These are phyloP conservation scores for Myrmecobius fasciatus DNA, from an alignment of 2,113 vertebrate species.

Conservation along the genomic window DNA sequence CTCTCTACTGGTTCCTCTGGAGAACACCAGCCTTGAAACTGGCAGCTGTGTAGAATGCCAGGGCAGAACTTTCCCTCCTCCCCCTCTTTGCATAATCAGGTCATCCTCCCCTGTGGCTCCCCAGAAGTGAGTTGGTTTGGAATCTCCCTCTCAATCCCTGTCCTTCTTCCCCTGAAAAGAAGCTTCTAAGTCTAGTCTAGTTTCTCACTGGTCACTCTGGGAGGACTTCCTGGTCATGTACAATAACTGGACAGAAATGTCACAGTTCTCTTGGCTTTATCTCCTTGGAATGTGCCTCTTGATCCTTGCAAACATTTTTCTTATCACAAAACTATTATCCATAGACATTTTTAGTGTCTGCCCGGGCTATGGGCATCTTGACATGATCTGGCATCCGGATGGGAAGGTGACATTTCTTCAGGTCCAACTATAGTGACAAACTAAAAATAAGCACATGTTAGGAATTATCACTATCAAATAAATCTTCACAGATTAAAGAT, in stretches of 20 bases:
- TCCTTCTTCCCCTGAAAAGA: slow-evolving; percentile 2
- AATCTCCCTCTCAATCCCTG: neutral
- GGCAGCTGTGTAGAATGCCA: neutral
- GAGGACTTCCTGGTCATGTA: neutral
- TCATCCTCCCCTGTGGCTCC: neutral
- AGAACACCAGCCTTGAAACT: neutral
- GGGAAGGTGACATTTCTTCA: neutral
- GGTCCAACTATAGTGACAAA: neutral
- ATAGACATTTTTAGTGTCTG: neutral
- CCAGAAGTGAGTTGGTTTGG: neutral
- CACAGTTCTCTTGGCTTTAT: neutral
- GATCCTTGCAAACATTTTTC: neutral
- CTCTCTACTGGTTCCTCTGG: neutral
- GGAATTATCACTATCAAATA: slow-evolving; percentile 21
- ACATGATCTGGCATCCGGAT: neutral
- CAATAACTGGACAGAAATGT: neutral
- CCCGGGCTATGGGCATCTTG: neutral
- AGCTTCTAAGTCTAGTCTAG: neutral
- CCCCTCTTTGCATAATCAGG: neutral
- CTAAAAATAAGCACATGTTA: neutral
- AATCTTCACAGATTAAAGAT: neutral
- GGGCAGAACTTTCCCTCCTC: neutral
- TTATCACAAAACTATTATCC: slow-evolving; percentile 27
- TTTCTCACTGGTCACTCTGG: neutral
- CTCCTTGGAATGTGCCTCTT: too few relatives aligned